Percentiles rank a stretch among this genome's conserved stretches.
These are phyloP conservation scores for Amblyteles armatorius DNA, from an alignment of 2,888 invertebrate species.

Conservation along the genomic window DNA sequence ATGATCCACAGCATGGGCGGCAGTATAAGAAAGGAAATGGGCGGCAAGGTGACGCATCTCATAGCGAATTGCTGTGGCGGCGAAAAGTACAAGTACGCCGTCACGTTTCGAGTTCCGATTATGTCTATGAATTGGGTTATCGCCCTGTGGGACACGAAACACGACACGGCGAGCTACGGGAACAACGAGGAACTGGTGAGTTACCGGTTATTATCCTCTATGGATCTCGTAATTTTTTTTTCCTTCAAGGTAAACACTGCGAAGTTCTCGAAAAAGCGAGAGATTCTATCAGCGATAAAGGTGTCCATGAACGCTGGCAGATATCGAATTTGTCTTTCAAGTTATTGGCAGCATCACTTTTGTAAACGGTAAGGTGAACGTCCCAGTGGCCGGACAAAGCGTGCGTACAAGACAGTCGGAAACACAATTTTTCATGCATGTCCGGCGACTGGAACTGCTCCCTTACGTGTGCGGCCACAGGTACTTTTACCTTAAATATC, in stretches of 20 bases:
- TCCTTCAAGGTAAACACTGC: background rate
- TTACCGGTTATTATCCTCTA: constrained; percentile 59
- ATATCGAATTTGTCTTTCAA: background rate
- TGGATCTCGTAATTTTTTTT: background rate
- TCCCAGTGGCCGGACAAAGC: too few species aligned
- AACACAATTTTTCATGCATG: too few species aligned
- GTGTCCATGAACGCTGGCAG: background rate
- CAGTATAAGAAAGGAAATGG: constrained; percentile 96
- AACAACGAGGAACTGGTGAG: constrained; percentile 89
- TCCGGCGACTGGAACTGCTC: too few species aligned
- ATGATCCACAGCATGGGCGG: constrained; percentile 99
- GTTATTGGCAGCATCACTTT: background rate
- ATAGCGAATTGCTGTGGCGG: constrained; percentile 96
- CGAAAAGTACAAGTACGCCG: constrained; percentile 97
- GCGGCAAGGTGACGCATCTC: constrained; percentile 95
- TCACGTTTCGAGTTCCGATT: constrained; percentile 95
- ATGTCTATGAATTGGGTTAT: constrained; percentile 95
- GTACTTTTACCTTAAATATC: background rate
- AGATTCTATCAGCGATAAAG: background rate
- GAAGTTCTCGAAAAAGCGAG: background rate
- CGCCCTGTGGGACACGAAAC: constrained; percentile 93
- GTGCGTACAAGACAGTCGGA: too few species aligned
- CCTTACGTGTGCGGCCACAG: too few species aligned
- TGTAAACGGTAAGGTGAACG: background rate
- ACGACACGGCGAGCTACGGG: constrained; percentile 89